Base-by-base conservation (phyloP, 2,113 vertebrate species). In the Mirza zaza region DNA sequence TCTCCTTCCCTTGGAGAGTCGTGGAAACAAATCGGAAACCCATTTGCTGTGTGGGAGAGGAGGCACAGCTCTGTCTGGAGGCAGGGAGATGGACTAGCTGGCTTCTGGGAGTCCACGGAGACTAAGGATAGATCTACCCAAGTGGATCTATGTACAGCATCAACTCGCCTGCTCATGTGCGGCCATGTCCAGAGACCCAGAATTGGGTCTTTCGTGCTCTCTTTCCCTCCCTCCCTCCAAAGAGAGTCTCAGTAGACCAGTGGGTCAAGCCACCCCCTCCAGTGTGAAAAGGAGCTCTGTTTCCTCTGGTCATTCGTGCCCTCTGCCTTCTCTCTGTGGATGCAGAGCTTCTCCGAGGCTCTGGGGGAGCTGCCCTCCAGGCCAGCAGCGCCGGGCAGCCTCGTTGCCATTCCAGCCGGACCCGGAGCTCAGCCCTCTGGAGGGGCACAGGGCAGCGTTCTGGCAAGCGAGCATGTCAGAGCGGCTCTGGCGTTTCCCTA, bases 401-500 rank as follows among this genome's bases (percentile, higher is more conserved):
- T 82, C 0, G 5, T 84, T 83, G 59, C 91, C 93, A 79, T 90
- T 96, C 79, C 0, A 6, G 87, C 96, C n/a, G 45, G 86, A 87
- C 92, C 86, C n/a, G 71, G 94, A 85, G 81, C 96, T 96, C 48
- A 29, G 90, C 39, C 95, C 97, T 34, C n/a, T 18, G 50, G 77
- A 93, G 91, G 92, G 67, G 9, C 97, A 67, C 10, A 27, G 97
- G 98, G 94, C 12, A 29, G 95, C 65, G 27, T 93, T 50, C 97
- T n/a, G 4, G 97, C 95, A 93, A 97, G 97, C 96, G 85, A 27
- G 98, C 97, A 92, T 98, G 73, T 82, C 97, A 96, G 2, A 79
- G 95, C 68, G 48, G 96, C 96, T 96, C 98, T 97, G 97, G 97
- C 97, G 48, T 98, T 98, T 98, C 52, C 98, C 97, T 83, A 94